phyloP scores from a whole-genome alignment of 2,113 vertebrate genomes.

The Macaca fascicularis region T2T-MFA8v1.1 NC_088375.1:159555501-159556000 shows the following conservation, averaged over 20 bases:
- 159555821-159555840: not conserved
- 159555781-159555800: not conserved
- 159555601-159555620: not conserved
- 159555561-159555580: conserved; percentile 23
- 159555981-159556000: not conserved
- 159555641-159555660: conserved; percentile 36
- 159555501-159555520: not conserved
- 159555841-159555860: not conserved
- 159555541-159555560: not conserved
- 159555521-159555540: not conserved
- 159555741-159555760: not conserved
- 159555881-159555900: not conserved
- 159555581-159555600: not conserved
- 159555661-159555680: not conserved
- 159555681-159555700: not conserved
- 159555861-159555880: not conserved
- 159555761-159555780: not conserved
- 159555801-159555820: not conserved
- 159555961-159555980: not conserved
- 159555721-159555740: not conserved
- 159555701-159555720: conserved; percentile 39
- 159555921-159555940: not conserved
- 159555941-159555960: not conserved
- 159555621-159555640: not conserved
- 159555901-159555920: not conserved